Conservation (phyloP, 2,113 vertebrate genomes). For the Neofelis nebulosa region DNA sequence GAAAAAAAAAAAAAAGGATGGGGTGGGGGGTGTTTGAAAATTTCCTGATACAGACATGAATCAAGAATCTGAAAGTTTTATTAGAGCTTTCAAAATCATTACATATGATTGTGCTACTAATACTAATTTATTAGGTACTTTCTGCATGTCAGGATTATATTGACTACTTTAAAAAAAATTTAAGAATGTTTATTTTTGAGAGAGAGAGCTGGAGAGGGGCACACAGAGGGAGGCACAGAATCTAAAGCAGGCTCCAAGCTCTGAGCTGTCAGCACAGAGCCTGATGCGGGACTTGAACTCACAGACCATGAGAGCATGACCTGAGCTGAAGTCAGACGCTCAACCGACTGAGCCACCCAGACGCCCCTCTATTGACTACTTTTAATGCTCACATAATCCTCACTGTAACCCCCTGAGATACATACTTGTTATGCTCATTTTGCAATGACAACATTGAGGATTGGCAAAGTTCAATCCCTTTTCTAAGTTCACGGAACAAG, state of each 20-base stretch:
- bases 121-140: neutral
- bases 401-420: neutral
- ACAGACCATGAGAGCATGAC: no score
- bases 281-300: fast-evolving
- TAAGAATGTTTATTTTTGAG: no score
- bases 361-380: neutral
- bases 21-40: neutral
- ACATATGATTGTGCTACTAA: neutral
- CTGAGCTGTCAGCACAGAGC: no score
- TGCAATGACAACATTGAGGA: neutral
- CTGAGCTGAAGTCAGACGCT: no score
- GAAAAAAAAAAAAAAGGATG: neutral
- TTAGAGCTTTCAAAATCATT: neutral
- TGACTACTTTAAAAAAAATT: no score
- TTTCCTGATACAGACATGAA: neutral
- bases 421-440: neutral
- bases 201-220: no score
- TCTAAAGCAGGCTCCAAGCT: no score
- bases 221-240: no score
- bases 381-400: neutral
- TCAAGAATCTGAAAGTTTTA: conserved; percentile 4
- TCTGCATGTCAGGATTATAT: neutral
- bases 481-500: neutral
- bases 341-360: no score
- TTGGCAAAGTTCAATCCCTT: neutral